phyloP scores from a whole-genome alignment of 2,113 vertebrate genomes.

The Gasterosteus nipponicus region DNA sequence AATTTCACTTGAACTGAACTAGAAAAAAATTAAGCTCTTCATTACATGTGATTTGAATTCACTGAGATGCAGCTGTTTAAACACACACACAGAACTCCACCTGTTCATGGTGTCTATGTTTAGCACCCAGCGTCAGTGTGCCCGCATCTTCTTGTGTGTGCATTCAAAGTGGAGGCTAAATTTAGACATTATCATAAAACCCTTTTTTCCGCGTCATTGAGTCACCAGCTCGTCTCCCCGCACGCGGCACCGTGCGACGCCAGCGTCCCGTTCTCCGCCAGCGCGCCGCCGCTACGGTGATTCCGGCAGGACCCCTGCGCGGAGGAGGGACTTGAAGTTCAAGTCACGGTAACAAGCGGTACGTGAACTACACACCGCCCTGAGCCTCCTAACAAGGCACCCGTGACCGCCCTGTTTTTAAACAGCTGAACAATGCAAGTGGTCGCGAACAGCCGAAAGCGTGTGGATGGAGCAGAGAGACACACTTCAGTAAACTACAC shows the following conservation, averaged over 20 bases:
- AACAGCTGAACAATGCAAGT: conserved; percentile 21
- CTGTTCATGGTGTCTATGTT: conserved; percentile 3
- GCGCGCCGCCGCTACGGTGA: conserved; percentile 46
- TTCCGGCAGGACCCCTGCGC: conserved; percentile 40
- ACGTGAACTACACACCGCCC: background rate
- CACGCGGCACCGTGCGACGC: conserved; percentile 9
- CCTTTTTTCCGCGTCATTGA: conserved; percentile 60
- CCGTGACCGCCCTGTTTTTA: background rate
- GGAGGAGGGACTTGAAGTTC: conserved; percentile 9
- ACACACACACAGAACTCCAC: conserved; percentile 9
- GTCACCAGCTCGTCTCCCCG: conserved; percentile 18
- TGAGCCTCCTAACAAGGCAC: conserved; percentile 17
- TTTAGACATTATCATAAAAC: conserved; percentile 71
- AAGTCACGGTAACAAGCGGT: conserved; percentile 14
- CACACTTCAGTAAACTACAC: background rate
- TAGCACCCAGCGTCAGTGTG: conserved; percentile 29
- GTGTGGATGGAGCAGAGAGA: background rate
- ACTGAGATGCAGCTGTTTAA: too few species aligned
- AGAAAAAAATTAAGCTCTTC: too few species aligned
- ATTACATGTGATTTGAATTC: too few species aligned
- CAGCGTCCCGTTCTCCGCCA: conserved; percentile 11
- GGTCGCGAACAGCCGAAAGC: conserved; percentile 15
- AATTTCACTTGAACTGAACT: too few species aligned
- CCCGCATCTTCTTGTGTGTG: conserved; percentile 27
- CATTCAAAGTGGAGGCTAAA: conserved; percentile 44